Evolutionary conservation across 2,113 vertebrate species (phyloP).

Genomic region (Phalacrocorax pelagicus): DNA sequence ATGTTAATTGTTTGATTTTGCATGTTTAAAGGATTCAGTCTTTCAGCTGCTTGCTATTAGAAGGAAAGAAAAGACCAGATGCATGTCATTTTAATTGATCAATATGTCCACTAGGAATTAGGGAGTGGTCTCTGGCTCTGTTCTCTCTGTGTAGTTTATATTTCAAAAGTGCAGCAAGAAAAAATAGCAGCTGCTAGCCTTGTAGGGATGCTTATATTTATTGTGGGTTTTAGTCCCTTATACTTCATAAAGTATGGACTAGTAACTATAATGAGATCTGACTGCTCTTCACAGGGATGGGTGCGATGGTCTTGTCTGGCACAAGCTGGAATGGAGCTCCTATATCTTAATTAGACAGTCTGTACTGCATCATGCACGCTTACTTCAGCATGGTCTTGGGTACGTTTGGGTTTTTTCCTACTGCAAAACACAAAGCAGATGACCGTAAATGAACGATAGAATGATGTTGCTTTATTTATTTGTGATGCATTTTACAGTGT

Average conservation of each 20-base stretch:
- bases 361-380: constrained; percentile 15
- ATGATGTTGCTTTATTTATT: constrained; percentile 3
- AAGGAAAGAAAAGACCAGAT: constrained; percentile 67
- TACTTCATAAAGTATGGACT: background rate
- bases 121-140: constrained; percentile 78
- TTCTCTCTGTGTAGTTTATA: constrained; percentile 39
- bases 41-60: constrained; percentile 57
- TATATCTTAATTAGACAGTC: constrained; percentile 62
- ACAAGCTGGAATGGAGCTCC: constrained; percentile 48
- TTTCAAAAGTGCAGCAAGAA: constrained; percentile 50
- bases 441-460: background rate
- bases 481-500: constrained; percentile 9
- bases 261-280: constrained; percentile 1
- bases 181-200: background rate
- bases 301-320: constrained; percentile 53
- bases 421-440: background rate
- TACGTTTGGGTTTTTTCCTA: background rate
- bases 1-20: constrained; percentile 53
- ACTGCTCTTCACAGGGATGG: background rate
- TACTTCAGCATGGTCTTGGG: background rate
- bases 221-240: background rate
- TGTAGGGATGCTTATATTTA: background rate
- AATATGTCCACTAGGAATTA: constrained; percentile 76
- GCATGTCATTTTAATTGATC: constrained; percentile 75
- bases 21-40: constrained; percentile 27